phyloP scores from a whole-genome alignment of 2,797 vertebrate genomes.

The Rhinoraja longicauda region DNA sequence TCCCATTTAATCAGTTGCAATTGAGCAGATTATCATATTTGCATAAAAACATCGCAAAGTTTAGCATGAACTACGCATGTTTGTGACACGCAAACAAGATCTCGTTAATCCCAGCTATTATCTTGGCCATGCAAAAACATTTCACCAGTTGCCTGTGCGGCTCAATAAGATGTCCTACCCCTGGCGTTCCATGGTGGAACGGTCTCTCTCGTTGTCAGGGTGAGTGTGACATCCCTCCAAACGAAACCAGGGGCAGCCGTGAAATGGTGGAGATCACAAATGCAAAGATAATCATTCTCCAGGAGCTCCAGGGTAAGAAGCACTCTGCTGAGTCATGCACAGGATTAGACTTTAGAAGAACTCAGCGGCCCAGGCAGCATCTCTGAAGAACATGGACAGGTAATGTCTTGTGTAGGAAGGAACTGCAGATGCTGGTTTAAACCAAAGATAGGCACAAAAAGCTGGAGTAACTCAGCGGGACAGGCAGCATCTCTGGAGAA shows the following conservation, averaged over 20 bases:
- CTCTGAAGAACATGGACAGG: too few species aligned
- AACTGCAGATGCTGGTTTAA: too few species aligned
- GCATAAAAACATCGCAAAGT: constrained; percentile 14
- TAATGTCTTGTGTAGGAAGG: too few species aligned
- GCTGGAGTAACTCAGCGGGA: too few species aligned
- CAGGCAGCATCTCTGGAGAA: too few species aligned
- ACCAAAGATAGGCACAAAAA: too few species aligned
- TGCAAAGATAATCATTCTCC: background rate
- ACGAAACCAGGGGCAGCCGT: background rate
- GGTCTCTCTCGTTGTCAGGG: background rate
- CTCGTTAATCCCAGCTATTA: background rate
- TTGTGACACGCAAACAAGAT: background rate
- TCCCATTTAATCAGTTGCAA: constrained; percentile 2
- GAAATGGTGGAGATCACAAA: background rate
- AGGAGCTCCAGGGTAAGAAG: background rate
- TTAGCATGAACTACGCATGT: background rate
- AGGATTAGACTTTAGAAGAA: background rate
- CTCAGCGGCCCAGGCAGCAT: too few species aligned
- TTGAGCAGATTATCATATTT: constrained; percentile 6
- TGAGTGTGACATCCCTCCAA: background rate
- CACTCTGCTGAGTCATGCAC: background rate
- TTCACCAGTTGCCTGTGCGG: background rate
- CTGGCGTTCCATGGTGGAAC: background rate
- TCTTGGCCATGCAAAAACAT: background rate
- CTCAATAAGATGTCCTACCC: background rate